Evolutionary conservation across 2,888 invertebrate species (phyloP), one percentile per base, ranked within the genome.

Genomic region (Torymus tubicola): DNA sequence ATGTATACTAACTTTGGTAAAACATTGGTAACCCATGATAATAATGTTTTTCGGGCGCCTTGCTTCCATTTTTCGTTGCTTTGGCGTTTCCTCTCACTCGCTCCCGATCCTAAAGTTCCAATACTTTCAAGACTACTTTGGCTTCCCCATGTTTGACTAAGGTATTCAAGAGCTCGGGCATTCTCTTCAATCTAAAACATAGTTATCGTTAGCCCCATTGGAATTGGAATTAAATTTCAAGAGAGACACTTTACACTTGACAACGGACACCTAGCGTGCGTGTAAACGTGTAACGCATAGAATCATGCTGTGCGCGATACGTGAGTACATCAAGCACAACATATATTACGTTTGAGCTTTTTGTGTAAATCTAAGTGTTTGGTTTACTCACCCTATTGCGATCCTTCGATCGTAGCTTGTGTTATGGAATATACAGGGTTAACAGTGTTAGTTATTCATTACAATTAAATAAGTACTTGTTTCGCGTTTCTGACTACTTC

Each of bases 21-120:
- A 57, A 97, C 96, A 89, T 96, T 97, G 85, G 97, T 96, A 81
- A 98, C 98, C 98, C 98, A 99, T 87, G 96, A 96, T 82, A 99
- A 92, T 82, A 99, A 92, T 31, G 97, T 97, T 91, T 97, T 97
- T 90, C 96, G 95, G 78, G 98, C 98, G 68, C 98, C 97, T 89
- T 96, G 95, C 90, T 96, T 96, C 96, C 96, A 96, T 91, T 93
- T 94, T 85, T 94, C 94, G 89, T 92, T 93, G 86, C 91, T 92
- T 73, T 91, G 86, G 85, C 93, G 92, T 88, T 92, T 92, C 68
- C 90, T 84, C 83, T 90, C 88, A 84, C 88, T 92, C 83, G 92
- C 89, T 4, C 94, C 94, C 65, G 95, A 94, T 0, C 93, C 93
- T 71, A 94, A 93, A 68, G 95, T 94, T 80, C 95, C 94, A 82